Evolutionary conservation across 92 coral and sea anemone species (phyloP).

Genomic region (Micromussa lordhowensis): DNA sequence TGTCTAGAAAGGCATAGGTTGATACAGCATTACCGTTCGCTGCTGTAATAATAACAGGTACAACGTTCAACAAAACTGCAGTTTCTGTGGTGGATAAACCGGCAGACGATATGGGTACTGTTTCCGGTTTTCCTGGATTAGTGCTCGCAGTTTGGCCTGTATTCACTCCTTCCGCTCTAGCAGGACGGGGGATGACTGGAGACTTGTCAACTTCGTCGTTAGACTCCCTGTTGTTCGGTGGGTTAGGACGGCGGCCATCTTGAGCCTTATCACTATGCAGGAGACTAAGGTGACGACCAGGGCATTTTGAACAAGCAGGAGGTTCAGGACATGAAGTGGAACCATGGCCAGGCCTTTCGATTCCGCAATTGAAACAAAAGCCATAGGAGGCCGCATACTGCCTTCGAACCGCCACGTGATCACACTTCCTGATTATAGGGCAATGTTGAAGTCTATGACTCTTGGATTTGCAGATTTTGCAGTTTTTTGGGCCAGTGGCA

Average conservation of each 20-base stretch:
- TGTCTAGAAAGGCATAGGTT: constrained; percentile 61
- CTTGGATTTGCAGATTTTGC: constrained; percentile 34
- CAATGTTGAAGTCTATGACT: constrained; percentile 54
- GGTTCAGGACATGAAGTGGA: constrained; percentile 59
- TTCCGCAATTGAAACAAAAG: constrained; percentile 44
- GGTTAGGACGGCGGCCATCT: constrained; percentile 5
- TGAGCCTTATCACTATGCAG: constrained; percentile 39
- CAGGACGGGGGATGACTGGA: not conserved
- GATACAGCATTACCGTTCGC: constrained; percentile 34
- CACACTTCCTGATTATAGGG: constrained; percentile 49
- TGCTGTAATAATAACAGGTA: constrained; percentile 27
- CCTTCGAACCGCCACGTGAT: constrained; percentile 48
- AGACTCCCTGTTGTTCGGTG: constrained; percentile 32
- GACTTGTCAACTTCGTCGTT: constrained; percentile 15
- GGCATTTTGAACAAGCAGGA: constrained; percentile 62
- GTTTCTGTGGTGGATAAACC: constrained; percentile 15
- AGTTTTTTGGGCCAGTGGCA: constrained; percentile 4
- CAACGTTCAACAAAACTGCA: too few relatives aligned
- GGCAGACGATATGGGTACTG: constrained; percentile 36
- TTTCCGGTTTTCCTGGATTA: constrained; percentile 11
- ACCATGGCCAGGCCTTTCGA: too few relatives aligned
- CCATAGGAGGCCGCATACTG: constrained; percentile 40
- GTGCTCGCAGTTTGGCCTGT: not conserved
- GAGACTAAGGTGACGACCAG: constrained; percentile 61
- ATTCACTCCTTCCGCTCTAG: not conserved